Conservation (phyloP, 2,797 vertebrate genomes). For the Bovichtus variegatus region DNA sequence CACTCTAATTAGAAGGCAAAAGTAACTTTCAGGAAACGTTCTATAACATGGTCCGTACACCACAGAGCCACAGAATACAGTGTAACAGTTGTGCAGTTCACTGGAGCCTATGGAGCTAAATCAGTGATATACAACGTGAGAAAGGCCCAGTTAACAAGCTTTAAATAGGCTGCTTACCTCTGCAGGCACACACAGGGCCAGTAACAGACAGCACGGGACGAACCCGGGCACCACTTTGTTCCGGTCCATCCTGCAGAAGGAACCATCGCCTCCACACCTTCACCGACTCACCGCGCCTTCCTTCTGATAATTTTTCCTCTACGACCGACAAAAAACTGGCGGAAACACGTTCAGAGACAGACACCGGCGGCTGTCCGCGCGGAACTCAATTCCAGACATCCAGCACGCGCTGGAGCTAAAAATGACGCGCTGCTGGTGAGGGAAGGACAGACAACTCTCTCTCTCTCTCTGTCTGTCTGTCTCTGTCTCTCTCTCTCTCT, state of each 20-base stretch:
- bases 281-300: neutral
- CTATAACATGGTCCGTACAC: neutral
- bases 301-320: neutral
- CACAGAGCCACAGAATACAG: neutral
- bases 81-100: neutral
- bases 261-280: conserved; percentile 51
- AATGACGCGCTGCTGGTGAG: conserved; percentile 45
- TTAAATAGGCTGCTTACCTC: conserved; percentile 46
- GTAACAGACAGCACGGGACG: conserved; percentile 16
- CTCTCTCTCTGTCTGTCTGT: conserved; percentile 4
- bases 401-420: conserved; percentile 21
- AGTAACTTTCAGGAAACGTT: neutral
- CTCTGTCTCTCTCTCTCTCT: neutral
- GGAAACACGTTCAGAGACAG: neutral
- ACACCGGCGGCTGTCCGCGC: neutral
- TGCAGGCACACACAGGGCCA: conserved; percentile 22
- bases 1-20: neutral
- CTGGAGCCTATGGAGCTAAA: neutral
- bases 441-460: neutral
- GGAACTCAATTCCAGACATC: neutral
- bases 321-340: neutral
- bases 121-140: neutral
- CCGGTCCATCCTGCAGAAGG: conserved; percentile 39
- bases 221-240: conserved; percentile 21
- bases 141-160: conserved; percentile 24